Evolutionary conservation across 2,888 invertebrate species (phyloP).

Genomic region (Agonum fuliginosum): DNA sequence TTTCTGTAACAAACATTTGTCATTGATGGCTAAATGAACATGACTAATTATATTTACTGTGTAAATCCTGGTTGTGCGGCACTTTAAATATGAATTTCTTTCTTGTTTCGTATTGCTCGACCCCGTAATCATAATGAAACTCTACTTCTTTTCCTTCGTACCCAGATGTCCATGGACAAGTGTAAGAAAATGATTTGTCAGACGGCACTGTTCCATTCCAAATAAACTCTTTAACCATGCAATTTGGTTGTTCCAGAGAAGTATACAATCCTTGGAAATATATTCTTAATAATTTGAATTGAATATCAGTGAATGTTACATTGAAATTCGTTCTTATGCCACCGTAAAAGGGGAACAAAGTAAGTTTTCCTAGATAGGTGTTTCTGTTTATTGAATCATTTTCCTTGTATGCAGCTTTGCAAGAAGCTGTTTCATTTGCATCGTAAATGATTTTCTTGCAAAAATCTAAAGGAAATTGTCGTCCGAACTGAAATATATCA

Average conservation of each 20-base stretch:
- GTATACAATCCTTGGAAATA: not conserved
- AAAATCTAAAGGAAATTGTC: not conserved
- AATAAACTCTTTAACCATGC: slow-evolving; percentile 8
- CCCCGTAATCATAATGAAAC: slow-evolving; percentile 44
- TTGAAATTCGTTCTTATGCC: slow-evolving; percentile 31
- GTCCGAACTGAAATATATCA: not conserved
- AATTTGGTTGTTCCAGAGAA: no score
- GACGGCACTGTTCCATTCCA: not conserved
- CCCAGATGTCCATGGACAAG: slow-evolving; percentile 17
- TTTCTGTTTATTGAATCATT: not conserved
- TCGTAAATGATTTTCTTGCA: not conserved
- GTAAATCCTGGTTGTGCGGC: not conserved
- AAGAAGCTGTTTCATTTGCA: not conserved
- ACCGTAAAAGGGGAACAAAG: not conserved
- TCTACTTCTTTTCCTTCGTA: slow-evolving; percentile 22
- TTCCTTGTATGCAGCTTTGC: not conserved
- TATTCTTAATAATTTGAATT: slow-evolving; percentile 1
- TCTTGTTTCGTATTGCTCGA: not conserved
- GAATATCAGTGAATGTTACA: slow-evolving; percentile 34
- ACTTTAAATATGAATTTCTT: slow-evolving; percentile 35
- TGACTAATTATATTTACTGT: no score
- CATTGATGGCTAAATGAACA: not conserved
- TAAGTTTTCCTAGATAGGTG: not conserved
- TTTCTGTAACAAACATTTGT: not conserved
- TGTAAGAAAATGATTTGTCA: not conserved